Evolutionary conservation across 2,797 vertebrate species (phyloP).

Genomic region (Muscicapa striata): DNA sequence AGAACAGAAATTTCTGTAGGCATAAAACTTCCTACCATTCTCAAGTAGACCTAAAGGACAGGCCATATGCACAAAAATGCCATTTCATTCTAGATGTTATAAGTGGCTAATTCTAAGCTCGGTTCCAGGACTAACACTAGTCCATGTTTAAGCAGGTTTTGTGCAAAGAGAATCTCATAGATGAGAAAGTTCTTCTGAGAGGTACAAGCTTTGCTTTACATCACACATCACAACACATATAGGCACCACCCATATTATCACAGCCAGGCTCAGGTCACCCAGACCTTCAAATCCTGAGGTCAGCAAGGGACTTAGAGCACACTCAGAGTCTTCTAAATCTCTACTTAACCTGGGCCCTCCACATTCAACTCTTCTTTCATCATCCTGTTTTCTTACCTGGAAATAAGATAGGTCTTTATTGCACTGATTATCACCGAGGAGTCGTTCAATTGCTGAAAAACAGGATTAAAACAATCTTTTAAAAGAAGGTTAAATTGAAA

Average conservation of each 20-base stretch:
- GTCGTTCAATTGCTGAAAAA: constrained; percentile 92
- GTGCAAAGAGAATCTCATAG: neutral
- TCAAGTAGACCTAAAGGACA: neutral
- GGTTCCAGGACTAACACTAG: neutral
- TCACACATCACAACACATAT: neutral
- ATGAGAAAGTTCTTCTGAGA: neutral
- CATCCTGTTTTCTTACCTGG: constrained; percentile 77
- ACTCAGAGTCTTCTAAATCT: neutral
- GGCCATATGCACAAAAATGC: neutral
- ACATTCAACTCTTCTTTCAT: neutral
- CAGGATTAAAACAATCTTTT: neutral
- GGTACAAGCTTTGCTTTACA: neutral
- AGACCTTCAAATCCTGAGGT: neutral
- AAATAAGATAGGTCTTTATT: constrained; percentile 87
- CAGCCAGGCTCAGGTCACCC: neutral
- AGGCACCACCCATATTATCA: neutral
- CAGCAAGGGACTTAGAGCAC: neutral
- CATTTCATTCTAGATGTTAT: neutral
- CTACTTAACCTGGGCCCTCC: neutral
- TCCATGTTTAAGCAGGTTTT: neutral
- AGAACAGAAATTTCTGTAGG: neutral
- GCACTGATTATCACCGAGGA: constrained; percentile 96
- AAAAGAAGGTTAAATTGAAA: neutral
- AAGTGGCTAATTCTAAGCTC: neutral
- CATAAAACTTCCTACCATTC: neutral